These are phyloP conservation scores for Clistopyga incitator DNA, from an alignment of 2,888 invertebrate genomes.

Conservation along the genomic window DNA sequence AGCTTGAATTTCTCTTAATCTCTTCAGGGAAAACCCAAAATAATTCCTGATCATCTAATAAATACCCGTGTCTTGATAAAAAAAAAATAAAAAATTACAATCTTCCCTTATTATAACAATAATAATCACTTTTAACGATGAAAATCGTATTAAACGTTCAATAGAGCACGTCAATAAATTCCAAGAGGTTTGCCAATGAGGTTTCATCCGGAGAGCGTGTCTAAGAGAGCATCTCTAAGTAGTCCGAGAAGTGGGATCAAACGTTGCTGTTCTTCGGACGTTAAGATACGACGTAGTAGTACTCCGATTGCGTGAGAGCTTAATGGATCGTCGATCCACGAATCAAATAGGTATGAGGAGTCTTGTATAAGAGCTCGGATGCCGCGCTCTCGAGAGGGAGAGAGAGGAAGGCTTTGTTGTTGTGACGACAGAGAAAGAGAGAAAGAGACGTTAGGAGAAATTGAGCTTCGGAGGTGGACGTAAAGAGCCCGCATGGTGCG, in stretches of 20 bases:
- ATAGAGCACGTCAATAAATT: not conserved
- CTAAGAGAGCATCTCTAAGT: not conserved
- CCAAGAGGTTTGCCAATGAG: too few relatives aligned
- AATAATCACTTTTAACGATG: too few relatives aligned
- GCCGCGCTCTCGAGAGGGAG: constrained; percentile 20
- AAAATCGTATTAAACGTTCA: not conserved
- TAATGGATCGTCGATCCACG: constrained; percentile 18
- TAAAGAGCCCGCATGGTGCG: constrained; percentile 50
- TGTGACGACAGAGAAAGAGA: constrained; percentile 25
- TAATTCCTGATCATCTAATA: too few relatives aligned
- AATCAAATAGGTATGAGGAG: constrained; percentile 6
- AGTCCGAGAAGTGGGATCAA: not conserved
- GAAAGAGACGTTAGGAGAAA: constrained; percentile 25
- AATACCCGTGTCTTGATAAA: too few relatives aligned
- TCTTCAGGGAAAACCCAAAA: too few relatives aligned
- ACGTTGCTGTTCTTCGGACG: constrained; percentile 4
- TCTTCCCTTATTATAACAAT: not conserved
- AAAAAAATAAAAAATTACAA: too few relatives aligned
- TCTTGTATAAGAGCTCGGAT: not conserved
- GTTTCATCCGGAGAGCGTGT: not conserved
- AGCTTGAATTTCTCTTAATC: too few relatives aligned
- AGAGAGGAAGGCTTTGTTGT: constrained; percentile 16
- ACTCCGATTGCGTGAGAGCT: not conserved
- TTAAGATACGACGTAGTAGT: not conserved
- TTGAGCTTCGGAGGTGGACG: constrained; percentile 40